Conservation (phyloP, 2,797 vertebrate species). For the Holocentrus rufus region DNA sequence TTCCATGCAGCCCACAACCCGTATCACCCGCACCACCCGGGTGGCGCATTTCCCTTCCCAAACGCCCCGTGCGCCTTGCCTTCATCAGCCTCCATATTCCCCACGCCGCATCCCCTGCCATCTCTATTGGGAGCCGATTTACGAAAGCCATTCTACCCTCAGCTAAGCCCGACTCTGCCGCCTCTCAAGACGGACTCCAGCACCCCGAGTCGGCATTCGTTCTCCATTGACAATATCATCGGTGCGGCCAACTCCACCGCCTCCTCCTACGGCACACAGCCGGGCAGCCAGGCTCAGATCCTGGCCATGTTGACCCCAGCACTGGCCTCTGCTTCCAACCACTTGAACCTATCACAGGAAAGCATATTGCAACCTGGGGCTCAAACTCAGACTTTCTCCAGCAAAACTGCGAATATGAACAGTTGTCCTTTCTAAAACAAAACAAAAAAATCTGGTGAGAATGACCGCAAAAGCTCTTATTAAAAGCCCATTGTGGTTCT, state of each 20-base stretch:
- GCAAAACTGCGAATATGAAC: slow-evolving; percentile 90
- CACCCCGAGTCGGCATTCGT: slow-evolving; percentile 85
- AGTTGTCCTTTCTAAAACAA: slow-evolving; percentile 92
- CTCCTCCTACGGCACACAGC: slow-evolving; percentile 83
- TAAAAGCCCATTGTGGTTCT: slow-evolving; percentile 71
- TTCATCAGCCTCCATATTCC: slow-evolving; percentile 82
- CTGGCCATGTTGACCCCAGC: slow-evolving; percentile 93
- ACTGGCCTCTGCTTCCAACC: slow-evolving; percentile 89
- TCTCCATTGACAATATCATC: slow-evolving; percentile 98
- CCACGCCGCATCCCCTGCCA: slow-evolving; percentile 80
- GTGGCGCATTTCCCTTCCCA: slow-evolving; percentile 85
- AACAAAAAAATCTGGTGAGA: slow-evolving; percentile 30
- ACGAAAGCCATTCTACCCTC: slow-evolving; percentile 94
- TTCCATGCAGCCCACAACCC: slow-evolving; percentile 86
- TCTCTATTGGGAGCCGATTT: slow-evolving; percentile 86
- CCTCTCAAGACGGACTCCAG: slow-evolving; percentile 91
- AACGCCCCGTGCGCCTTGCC: slow-evolving; percentile 84
- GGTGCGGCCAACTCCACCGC: slow-evolving; percentile 84
- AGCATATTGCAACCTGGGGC: slow-evolving; percentile 80
- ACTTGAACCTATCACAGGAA: slow-evolving; percentile 91
- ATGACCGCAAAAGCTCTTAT: slow-evolving; percentile 34
- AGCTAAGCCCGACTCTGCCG: slow-evolving; percentile 85
- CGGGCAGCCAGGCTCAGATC: slow-evolving; percentile 90
- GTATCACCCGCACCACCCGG: slow-evolving; percentile 81
- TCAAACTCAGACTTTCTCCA: slow-evolving; percentile 88